These are phyloP conservation scores for Erpobdella octoculata DNA, from an alignment of 2,888 invertebrate species.

Conservation along the genomic window DNA sequence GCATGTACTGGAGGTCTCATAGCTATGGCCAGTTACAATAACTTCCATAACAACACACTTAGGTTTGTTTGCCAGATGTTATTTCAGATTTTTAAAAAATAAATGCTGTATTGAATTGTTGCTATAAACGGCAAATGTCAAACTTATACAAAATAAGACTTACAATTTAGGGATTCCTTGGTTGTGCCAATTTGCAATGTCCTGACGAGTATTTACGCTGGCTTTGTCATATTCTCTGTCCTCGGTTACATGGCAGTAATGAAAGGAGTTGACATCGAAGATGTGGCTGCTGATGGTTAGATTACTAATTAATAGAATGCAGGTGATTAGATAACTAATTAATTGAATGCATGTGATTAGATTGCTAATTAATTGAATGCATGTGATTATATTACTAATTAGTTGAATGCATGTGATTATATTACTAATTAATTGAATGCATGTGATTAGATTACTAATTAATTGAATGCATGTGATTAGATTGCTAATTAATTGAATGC, in stretches of 20 bases:
- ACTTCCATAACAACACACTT: conserved; percentile 40
- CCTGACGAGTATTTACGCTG: conserved; percentile 35
- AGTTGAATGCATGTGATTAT: too few relatives aligned
- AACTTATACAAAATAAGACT: too few relatives aligned
- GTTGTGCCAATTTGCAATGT: conserved; percentile 36
- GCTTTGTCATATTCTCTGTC: conserved; percentile 36
- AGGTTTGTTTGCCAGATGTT: conserved; percentile 2
- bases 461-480: too few relatives aligned
- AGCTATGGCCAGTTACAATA: conserved; percentile 41
- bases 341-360: too few relatives aligned
- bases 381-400: too few relatives aligned
- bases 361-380: too few relatives aligned
- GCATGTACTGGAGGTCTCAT: conserved; percentile 40
- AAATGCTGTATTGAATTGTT: not conserved
- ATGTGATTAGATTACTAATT: too few relatives aligned
- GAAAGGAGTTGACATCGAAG: conserved; percentile 30
- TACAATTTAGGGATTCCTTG: conserved; percentile 31
- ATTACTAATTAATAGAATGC: not conserved
- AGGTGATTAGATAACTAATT: too few relatives aligned
- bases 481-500: too few relatives aligned
- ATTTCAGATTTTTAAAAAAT: not conserved
- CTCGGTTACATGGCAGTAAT: conserved; percentile 36
- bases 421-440: too few relatives aligned
- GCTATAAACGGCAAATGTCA: too few relatives aligned
- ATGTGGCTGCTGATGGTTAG: conserved; percentile 35